Percentiles rank a stretch among this genome's conserved stretches.
Evolutionary conservation across 1,140 invertebrate species (phyloP).

Genomic region (Eumeta japonica): DNA sequence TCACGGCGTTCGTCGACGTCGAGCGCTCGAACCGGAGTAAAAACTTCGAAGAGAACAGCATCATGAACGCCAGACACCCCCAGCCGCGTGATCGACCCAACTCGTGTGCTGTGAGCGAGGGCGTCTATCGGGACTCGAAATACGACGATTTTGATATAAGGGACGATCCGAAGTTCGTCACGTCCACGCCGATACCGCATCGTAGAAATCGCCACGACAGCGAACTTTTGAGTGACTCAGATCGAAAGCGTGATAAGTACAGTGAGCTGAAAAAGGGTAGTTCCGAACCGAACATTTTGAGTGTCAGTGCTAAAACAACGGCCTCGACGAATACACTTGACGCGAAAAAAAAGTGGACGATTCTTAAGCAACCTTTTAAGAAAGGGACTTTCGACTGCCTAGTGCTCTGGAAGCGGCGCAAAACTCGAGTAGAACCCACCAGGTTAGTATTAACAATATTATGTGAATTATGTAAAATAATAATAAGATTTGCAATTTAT

Average conservation of each 20-base stretch:
- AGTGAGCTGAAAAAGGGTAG: constrained; percentile 37
- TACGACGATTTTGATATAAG: constrained; percentile 36
- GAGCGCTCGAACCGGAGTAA: constrained; percentile 33
- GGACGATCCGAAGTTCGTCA: constrained; percentile 25
- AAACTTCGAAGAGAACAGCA: constrained; percentile 43
- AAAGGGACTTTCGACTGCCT: constrained; percentile 46
- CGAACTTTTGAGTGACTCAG: not conserved
- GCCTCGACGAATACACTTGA: constrained; percentile 28
- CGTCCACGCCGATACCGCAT: constrained; percentile 41
- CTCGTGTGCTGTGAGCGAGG: not conserved
- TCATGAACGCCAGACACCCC: constrained; percentile 42
- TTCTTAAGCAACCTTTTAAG: constrained; percentile 37
- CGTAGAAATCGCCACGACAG: constrained; percentile 20
- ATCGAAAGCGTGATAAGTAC: constrained; percentile 22
- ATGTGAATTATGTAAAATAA: too few species aligned
- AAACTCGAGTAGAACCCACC: not conserved
- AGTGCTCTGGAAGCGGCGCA: constrained; percentile 37
- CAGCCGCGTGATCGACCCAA: not conserved
- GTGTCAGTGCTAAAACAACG: constrained; percentile 12
- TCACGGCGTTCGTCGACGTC: constrained; percentile 40
- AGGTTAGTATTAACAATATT: too few species aligned
- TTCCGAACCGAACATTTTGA: constrained; percentile 42
- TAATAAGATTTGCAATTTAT: too few species aligned
- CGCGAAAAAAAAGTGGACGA: constrained; percentile 31
- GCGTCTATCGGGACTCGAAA: not conserved